Percentiles rank a stretch among this genome's conserved stretches.
Conservation (phyloP, 2,113 vertebrate genomes). For the Nesospiza acunhae region DNA sequence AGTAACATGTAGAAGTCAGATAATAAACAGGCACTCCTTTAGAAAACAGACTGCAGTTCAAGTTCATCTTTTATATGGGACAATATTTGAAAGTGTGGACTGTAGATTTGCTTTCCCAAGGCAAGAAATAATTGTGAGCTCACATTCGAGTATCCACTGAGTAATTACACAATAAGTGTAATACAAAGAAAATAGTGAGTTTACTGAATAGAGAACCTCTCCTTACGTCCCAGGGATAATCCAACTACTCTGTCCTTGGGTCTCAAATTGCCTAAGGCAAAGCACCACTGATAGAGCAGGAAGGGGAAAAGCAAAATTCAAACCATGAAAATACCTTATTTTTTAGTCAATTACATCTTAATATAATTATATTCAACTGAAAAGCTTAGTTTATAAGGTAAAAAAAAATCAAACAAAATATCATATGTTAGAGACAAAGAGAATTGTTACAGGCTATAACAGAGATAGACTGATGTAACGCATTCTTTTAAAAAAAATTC, state of each 20-base stretch:
- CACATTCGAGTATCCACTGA: not conserved
- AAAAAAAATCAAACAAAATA: not conserved
- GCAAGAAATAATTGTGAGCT: not conserved
- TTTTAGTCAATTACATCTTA: not conserved
- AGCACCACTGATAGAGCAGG: rapidly evolving
- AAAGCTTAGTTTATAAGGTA: not conserved
- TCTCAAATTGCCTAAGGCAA: not conserved
- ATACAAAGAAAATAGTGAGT: not conserved
- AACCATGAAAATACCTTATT: not conserved
- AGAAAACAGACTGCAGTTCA: not conserved
- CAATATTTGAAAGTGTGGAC: not conserved
- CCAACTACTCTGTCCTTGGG: not conserved
- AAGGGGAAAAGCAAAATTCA: not conserved
- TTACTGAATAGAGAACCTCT: not conserved
- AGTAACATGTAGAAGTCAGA: not conserved
- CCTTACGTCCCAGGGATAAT: not conserved
- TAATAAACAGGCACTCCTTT: not conserved
- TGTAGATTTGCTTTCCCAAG: not conserved
- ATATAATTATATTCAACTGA: not conserved
- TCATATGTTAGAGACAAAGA: not conserved
- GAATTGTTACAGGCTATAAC: not conserved
- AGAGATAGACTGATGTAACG: not conserved
- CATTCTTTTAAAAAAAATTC: not conserved
- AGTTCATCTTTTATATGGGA: not conserved
- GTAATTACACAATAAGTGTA: not conserved